Conservation (phyloP, 2,888 invertebrate species). For the Chrysolina haemoptera region DNA sequence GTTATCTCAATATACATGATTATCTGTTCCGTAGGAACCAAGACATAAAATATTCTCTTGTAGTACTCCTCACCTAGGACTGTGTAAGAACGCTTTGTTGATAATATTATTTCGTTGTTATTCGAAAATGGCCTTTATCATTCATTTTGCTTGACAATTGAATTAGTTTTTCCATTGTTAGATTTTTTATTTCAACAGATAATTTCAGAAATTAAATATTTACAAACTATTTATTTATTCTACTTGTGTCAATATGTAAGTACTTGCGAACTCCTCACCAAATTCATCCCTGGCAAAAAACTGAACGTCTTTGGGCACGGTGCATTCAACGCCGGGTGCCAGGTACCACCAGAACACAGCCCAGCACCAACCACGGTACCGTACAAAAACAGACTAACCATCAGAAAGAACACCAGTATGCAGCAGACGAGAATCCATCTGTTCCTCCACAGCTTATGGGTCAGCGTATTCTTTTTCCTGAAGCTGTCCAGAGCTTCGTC, state of each 20-base stretch:
- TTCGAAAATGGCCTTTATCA: too few species aligned
- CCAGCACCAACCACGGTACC: slow-evolving; percentile 57
- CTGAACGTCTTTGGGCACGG: slow-evolving; percentile 35
- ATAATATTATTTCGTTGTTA: not conserved
- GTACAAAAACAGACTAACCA: slow-evolving; percentile 54
- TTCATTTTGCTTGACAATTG: too few species aligned
- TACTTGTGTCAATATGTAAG: slow-evolving; percentile 15
- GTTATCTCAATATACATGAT: too few species aligned
- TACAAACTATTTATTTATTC: not conserved
- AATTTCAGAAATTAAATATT: not conserved
- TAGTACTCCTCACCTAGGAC: too few species aligned
- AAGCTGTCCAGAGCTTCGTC: slow-evolving; percentile 39
- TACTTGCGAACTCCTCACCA: slow-evolving; percentile 13
- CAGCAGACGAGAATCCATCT: slow-evolving; percentile 53
- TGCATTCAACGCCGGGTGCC: slow-evolving; percentile 27
- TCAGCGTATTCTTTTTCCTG: slow-evolving; percentile 39
- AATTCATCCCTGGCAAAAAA: slow-evolving; percentile 20
- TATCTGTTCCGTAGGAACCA: too few species aligned
- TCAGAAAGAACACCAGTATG: slow-evolving; percentile 50
- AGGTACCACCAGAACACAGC: slow-evolving; percentile 49
- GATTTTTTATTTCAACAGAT: not conserved
- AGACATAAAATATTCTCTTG: too few species aligned
- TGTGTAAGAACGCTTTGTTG: too few species aligned
- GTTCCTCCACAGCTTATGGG: slow-evolving; percentile 48
- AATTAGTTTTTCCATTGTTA: not conserved